Evolutionary conservation across 92 coral and sea anemone genomes (phyloP), one percentile per base, ranked within the genome.

Genomic region (Heliopora coerulea): DNA sequence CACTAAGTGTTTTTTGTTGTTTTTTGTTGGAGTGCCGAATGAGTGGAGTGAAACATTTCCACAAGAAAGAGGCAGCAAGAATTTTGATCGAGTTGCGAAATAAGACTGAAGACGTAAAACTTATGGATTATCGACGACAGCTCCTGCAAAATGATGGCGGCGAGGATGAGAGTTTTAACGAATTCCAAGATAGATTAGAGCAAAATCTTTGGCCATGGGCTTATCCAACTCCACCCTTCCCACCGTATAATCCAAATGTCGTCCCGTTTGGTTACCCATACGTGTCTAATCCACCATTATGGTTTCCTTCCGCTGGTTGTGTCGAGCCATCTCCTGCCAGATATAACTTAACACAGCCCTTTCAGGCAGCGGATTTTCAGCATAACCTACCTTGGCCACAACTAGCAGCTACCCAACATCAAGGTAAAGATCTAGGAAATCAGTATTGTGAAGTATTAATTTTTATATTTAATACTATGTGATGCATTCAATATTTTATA

Each of bases 111-210:
- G 74, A 67, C 74, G 74, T 13, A 24, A 18, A 24, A 49, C 74
- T 67, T 18, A 67, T 67, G 74, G 31, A 67, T 67, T 67, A 67
- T 67, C 74, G 74, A 17, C 74, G 74, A 1, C 74, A 67, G 28
- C 54, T 67, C 30, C 74, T 67, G 3, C 61, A 56, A 30, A 67
- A 2, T 46, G 33, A 67, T 17, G 70, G 48, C 50, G 30, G 48
- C 32, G 31, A 44, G 8, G 74, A 39, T 44, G 72, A 25, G 20
- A 49, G 30, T 18, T 44, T 46, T 44, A 39, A 56, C 29, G 74
- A 67, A 1, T 44, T 49, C 30, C 74, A 67, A 67, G 59, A 67
- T 20, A 25, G 74, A 44, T 26, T 49, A 44, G 74, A 49, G 59
- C 74, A 67, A 46, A 50, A 21, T 1, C 33, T 49, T 44, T 67